phyloP scores from a whole-genome alignment of 2,797 vertebrate species.

The Delichon dasypus region DNA sequence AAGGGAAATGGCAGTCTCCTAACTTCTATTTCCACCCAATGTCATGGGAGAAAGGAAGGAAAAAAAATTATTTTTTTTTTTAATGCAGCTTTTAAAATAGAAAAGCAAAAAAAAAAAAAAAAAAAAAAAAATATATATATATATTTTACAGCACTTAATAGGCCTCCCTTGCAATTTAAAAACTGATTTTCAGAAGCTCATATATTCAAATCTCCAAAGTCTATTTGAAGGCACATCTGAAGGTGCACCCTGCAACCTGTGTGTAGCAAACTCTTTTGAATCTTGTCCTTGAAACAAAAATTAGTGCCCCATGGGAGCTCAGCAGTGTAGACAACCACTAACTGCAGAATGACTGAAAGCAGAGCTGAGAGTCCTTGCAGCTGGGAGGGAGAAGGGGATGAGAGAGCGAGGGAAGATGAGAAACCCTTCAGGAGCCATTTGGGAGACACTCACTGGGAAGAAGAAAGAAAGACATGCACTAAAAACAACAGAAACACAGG shows the following conservation, averaged over 20 bases:
- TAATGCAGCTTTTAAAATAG: conserved; percentile 65
- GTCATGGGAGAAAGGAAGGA: conserved; percentile 55
- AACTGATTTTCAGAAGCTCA: conserved; percentile 75
- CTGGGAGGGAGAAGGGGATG: conserved; percentile 79
- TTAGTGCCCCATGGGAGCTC: conserved; percentile 74
- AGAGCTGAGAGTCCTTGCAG: conserved; percentile 79
- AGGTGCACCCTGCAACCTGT: conserved; percentile 79
- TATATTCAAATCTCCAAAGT: conserved; percentile 79
- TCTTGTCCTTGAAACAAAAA: conserved; percentile 83
- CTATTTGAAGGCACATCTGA: conserved; percentile 81
- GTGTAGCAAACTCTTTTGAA: conserved; percentile 79
- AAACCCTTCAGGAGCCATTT: conserved; percentile 81
- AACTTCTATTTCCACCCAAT: conserved; percentile 71
- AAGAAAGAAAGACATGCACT: conserved; percentile 79
- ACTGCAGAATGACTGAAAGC: conserved; percentile 77
- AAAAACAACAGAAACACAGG: conserved; percentile 83
- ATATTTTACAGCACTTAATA: conserved; percentile 75
- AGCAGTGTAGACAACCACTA: conserved; percentile 76
- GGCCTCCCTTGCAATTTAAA: conserved; percentile 76
- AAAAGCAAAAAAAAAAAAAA: conserved; percentile 4
- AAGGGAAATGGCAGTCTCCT: conserved; percentile 62
- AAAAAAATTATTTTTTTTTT: conserved; percentile 20
- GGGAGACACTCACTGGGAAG: conserved; percentile 76
- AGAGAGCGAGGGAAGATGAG: conserved; percentile 86
- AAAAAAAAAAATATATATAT: too few relatives aligned